phyloP scores from a whole-genome alignment of 2,113 vertebrate species.

The Platichthys stellatus region DNA sequence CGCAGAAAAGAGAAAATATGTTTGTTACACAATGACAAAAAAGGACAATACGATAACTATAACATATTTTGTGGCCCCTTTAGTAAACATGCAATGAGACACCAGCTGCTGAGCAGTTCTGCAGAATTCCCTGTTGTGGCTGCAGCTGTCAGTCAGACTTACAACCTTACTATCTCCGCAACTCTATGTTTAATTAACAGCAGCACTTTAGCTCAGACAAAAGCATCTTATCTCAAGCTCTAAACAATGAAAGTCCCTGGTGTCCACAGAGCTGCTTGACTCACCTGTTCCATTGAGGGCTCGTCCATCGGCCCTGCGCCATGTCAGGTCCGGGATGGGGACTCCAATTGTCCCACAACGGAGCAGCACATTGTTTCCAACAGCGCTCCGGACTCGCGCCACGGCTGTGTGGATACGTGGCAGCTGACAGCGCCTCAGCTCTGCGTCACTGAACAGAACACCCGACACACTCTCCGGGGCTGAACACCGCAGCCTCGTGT shows the following conservation, averaged over 20 bases:
- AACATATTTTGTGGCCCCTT: background rate
- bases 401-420: constrained; percentile 88
- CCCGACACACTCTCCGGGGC: constrained; percentile 89
- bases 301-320: constrained; percentile 87
- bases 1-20: constrained; percentile 25
- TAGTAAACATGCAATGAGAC: constrained; percentile 9
- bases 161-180: background rate
- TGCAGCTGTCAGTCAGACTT: constrained; percentile 39
- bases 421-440: constrained; percentile 90
- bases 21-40: background rate
- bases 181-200: background rate
- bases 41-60: too few species aligned
- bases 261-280: constrained; percentile 29
- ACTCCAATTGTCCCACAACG: constrained; percentile 92
- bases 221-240: constrained; percentile 48
- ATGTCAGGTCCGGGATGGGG: constrained; percentile 91
- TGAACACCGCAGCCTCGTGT: constrained; percentile 88
- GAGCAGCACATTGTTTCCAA: constrained; percentile 91
- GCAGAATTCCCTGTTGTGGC: constrained; percentile 46
- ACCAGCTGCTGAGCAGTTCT: constrained; percentile 26
- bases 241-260: constrained; percentile 2
- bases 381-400: constrained; percentile 87
- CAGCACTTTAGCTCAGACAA: constrained; percentile 17
- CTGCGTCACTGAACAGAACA: constrained; percentile 89
- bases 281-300: constrained; percentile 91